Percentiles rank a stretch among this genome's conserved stretches.
Evolutionary conservation across 2,797 vertebrate species (phyloP).

Genomic region (Gobio occitaniae): DNA sequence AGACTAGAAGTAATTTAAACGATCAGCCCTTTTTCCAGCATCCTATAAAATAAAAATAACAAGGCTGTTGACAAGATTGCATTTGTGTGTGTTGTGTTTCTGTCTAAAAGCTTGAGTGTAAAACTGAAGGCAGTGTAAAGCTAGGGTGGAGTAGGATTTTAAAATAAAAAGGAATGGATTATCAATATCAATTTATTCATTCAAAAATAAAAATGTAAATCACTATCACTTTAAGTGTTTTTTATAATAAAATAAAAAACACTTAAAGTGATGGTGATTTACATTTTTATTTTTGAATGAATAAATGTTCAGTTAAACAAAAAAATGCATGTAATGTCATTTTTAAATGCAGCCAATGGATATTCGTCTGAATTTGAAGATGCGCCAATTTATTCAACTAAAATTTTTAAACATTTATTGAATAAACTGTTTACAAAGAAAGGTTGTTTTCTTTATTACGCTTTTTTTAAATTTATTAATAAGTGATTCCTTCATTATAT

Average conservation of each 20-base stretch:
- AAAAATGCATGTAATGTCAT: not conserved
- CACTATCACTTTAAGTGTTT: not conserved
- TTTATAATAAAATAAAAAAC: too few relatives aligned
- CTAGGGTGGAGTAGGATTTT: not conserved
- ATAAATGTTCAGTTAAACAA: not conserved
- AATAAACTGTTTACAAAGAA: not conserved
- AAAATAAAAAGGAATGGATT: not conserved
- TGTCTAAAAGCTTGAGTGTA: not conserved
- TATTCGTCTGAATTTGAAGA: not conserved
- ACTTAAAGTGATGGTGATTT: too few relatives aligned
- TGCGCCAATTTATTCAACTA: not conserved
- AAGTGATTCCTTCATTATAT: too few relatives aligned
- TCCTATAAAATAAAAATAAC: constrained; percentile 30
- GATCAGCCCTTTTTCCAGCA: constrained; percentile 3
- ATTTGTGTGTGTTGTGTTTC: constrained; percentile 6
- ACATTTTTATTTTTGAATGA: too few relatives aligned
- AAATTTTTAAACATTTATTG: not conserved
- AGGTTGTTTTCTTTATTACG: too few relatives aligned
- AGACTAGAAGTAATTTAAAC: constrained; percentile 5
- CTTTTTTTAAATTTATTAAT: too few relatives aligned
- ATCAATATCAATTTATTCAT: not conserved
- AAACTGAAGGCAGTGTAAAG: not conserved
- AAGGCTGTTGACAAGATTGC: constrained; percentile 33
- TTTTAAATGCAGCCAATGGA: not conserved
- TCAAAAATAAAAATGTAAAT: not conserved